Base-by-base conservation (phyloP, 1,140 invertebrate species). In the Drosophila ercepeae region DNA sequence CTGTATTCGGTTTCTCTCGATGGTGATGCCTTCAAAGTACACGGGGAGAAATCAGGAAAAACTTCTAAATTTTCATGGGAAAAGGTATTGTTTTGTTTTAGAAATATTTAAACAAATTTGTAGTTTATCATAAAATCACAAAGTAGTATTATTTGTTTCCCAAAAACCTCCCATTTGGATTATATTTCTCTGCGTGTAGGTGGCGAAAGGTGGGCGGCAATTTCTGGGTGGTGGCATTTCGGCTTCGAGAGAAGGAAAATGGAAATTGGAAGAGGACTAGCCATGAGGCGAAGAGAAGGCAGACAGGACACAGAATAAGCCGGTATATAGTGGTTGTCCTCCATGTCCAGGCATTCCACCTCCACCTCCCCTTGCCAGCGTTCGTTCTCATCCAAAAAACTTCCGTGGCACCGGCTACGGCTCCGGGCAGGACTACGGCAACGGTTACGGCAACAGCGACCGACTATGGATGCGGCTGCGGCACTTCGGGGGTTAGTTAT, bases 401-500 rank as follows among this genome's bases (percentile, higher is more conserved):
- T 45, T 41, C 48, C 18, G 29, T 61, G 59, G 70, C 29, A 32
- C 29, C 29, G 29, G 29, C 29, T 32, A 9, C 29, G 9, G 29
- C 29, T 32, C 29, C 29, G 9, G 29, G 29, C 9, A 32, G 29
- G 29, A 32, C 29, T 32, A 32, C 9, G 9, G 29, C 29, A 11
- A 32, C 29, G 29, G 29, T n/a, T 32, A 32, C 29, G 29, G 29
- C 29, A 32, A 32, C 29, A 27, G 27, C 27, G 27, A 27, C 27
- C 27, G 27, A 8, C 7, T 27, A 8, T 8, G 25, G 9, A 27
- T 8, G 25, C 25, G 25, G 53, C 25, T 51, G 19, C 18, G 59
- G 21, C 49, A 59, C 52, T 32, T 60, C 61, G 79, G 75, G 78
- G 78, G 78, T 82, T 70, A 82, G 75, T 78, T 82, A 82, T 78